A percentile compares a stretch with the other conserved stretches of the same genome.
Conservation (phyloP, 2,888 invertebrate genomes). For the Mythimna albipuncta region DNA sequence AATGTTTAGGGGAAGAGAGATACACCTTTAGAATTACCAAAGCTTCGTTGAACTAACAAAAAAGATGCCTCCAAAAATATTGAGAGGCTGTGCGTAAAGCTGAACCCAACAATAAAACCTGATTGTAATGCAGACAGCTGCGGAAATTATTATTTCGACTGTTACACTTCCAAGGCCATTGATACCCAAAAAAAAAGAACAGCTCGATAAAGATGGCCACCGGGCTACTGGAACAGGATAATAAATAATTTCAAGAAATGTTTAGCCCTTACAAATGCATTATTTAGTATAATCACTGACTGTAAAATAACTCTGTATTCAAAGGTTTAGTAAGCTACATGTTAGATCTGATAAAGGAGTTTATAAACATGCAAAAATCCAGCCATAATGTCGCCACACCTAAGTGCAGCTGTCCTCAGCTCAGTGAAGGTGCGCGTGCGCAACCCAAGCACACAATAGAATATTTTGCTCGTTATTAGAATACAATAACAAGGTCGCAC, state of each 20-base stretch:
- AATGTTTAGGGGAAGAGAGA: constrained; percentile 4
- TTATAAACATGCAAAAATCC: constrained; percentile 40
- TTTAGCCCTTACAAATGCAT: constrained; percentile 1
- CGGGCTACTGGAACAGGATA: constrained; percentile 1
- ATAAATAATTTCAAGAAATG: constrained; percentile 14
- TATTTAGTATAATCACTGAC: not conserved
- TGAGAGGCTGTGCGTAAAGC: constrained; percentile 24
- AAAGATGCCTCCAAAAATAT: constrained; percentile 23
- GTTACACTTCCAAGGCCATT: constrained; percentile 48
- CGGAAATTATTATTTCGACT: constrained; percentile 51
- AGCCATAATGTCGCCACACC: constrained; percentile 42
- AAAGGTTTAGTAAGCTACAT: not conserved
- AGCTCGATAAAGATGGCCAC: constrained; percentile 27
- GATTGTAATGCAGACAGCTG: constrained; percentile 62
- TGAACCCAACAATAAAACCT: constrained; percentile 56
- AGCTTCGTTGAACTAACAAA: constrained; percentile 38
- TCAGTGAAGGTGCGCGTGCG: constrained; percentile 70
- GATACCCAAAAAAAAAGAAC: constrained; percentile 23
- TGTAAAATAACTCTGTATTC: constrained; percentile 7
- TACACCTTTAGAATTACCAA: constrained; percentile 31
- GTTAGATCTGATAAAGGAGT: not conserved
- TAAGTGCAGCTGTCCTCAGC: constrained; percentile 59
- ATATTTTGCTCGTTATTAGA: constrained; percentile 82
- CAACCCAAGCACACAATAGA: constrained; percentile 76
- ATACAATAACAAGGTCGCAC: constrained; percentile 84